Evolutionary conservation across 2,113 vertebrate species (phyloP).

Genomic region (Xiphias gladius): DNA sequence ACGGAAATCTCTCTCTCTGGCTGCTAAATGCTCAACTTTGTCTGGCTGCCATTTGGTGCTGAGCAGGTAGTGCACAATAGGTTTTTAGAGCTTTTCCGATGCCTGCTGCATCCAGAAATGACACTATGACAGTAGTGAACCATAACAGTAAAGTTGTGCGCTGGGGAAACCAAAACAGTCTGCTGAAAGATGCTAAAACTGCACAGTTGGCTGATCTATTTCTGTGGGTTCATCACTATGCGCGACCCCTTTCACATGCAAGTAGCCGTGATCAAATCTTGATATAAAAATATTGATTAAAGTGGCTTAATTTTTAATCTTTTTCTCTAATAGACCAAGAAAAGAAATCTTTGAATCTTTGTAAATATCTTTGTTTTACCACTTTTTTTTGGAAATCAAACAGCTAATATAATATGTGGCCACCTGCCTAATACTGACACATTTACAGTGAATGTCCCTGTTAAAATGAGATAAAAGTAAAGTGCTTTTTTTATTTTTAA

Average conservation of each 20-base stretch:
- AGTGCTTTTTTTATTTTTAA: too few relatives aligned
- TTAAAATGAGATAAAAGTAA: not conserved
- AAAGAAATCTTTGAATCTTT: too few relatives aligned
- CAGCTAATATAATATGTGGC: not conserved
- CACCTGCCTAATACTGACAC: not conserved
- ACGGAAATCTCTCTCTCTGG: too few relatives aligned
- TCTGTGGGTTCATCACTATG: too few relatives aligned
- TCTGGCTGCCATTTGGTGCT: too few relatives aligned
- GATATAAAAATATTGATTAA: not conserved
- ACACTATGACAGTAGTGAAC: not conserved
- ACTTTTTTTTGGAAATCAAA: not conserved
- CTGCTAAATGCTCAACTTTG: too few relatives aligned
- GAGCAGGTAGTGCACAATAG: too few relatives aligned
- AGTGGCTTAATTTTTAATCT: not conserved
- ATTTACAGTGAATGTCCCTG: too few relatives aligned
- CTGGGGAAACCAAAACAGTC: not conserved
- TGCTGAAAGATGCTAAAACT: not conserved
- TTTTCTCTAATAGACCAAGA: too few relatives aligned
- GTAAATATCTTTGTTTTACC: not conserved
- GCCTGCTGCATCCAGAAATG: not conserved
- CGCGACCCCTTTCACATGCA: too few relatives aligned
- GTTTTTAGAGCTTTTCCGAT: not conserved
- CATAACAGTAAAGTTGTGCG: not conserved
- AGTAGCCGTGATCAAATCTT: not conserved
- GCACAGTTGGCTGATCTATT: not conserved